These are phyloP conservation scores for Meiosimyza decipiens DNA, from an alignment of 2,888 invertebrate genomes.

Conservation along the genomic window DNA sequence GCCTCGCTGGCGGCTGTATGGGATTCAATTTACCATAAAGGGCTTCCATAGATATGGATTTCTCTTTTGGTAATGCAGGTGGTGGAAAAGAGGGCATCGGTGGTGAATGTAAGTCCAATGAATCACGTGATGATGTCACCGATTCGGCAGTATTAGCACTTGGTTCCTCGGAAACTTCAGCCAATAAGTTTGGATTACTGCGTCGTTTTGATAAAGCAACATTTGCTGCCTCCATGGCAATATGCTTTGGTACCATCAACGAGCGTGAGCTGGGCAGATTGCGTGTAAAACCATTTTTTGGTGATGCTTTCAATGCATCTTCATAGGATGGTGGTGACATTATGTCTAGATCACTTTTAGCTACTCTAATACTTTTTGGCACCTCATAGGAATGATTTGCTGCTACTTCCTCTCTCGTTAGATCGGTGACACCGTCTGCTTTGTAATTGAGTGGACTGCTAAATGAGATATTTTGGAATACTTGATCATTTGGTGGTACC, in stretches of 20 bases:
- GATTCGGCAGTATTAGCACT: constrained; percentile 33
- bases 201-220: constrained; percentile 43
- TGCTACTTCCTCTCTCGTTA: constrained; percentile 43
- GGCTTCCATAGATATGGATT: constrained; percentile 43
- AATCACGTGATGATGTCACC: constrained; percentile 50
- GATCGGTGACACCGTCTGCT: constrained; percentile 54
- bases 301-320: constrained; percentile 50
- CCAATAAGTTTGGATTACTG: constrained; percentile 41
- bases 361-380: constrained; percentile 54
- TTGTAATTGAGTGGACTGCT: constrained; percentile 62
- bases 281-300: constrained; percentile 36
- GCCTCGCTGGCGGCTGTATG: constrained; percentile 55
- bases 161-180: constrained; percentile 32
- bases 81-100: constrained; percentile 65
- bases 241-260: constrained; percentile 47
- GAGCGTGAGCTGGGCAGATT: constrained; percentile 44
- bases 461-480: constrained; percentile 64
- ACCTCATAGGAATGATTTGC: constrained; percentile 61
- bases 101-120: constrained; percentile 47
- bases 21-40: constrained; percentile 54
- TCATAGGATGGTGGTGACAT: constrained; percentile 61
- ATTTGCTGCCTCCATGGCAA: constrained; percentile 50
- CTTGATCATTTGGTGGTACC: constrained; percentile 62
- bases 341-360: constrained; percentile 39
- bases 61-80: constrained; percentile 54